Evolutionary conservation across 2,113 vertebrate species (phyloP).

Genomic region (Lycocorax pyrrhopterus): DNA sequence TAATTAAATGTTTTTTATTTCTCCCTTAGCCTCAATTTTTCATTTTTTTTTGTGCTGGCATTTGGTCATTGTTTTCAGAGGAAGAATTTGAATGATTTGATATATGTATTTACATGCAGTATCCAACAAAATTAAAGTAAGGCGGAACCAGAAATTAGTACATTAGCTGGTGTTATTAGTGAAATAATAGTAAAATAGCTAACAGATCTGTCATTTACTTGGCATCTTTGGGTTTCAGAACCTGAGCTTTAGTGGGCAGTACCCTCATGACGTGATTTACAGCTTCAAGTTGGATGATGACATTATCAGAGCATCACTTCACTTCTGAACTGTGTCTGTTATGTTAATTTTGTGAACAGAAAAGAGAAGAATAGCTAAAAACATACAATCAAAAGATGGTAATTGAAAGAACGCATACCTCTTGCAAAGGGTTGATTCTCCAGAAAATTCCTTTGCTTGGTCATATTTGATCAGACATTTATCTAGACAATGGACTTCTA

Average conservation of each 20-base stretch:
- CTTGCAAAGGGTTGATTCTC: not conserved
- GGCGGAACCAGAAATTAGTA: not conserved
- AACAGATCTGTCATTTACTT: not conserved
- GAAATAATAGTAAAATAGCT: not conserved
- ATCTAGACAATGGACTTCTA: not conserved
- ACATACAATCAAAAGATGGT: not conserved
- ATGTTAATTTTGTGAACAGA: not conserved
- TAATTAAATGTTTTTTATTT: not conserved
- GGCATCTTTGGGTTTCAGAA: not conserved
- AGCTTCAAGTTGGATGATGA: not conserved
- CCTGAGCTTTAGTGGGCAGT: not conserved
- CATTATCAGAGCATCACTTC: not conserved
- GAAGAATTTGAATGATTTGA: not conserved
- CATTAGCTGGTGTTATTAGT: not conserved
- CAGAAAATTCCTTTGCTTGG: not conserved
- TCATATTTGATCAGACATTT: slow-evolving; percentile 30
- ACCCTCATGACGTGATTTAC: not conserved
- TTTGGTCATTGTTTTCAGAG: not conserved
- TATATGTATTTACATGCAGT: not conserved
- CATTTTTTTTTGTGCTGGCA: not conserved
- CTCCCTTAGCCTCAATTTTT: not conserved
- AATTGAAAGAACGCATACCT: not conserved
- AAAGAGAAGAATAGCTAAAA: not conserved
- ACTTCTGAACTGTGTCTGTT: not conserved
- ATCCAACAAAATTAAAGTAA: not conserved